A percentile compares a stretch with the other conserved stretches of the same genome.
phyloP scores from a whole-genome alignment of 2,113 vertebrate genomes.

The Orthonyx spaldingii region DNA sequence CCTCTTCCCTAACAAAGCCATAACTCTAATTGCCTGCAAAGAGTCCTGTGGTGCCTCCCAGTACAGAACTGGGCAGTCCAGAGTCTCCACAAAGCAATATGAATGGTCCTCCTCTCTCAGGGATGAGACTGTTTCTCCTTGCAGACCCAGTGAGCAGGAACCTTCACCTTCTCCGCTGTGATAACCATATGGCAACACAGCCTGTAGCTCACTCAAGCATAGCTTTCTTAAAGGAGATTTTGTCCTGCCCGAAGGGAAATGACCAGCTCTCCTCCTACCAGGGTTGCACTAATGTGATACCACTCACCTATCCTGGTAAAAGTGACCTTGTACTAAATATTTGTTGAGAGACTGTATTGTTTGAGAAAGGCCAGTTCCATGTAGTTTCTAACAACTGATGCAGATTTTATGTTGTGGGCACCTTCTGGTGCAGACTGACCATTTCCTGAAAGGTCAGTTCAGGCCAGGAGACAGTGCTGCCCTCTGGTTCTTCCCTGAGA shows the following conservation, averaged over 20 bases:
- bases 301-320: background rate
- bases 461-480: background rate
- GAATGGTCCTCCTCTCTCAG: background rate
- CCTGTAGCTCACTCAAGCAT: no score
- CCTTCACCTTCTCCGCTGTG: accelerated
- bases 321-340: background rate
- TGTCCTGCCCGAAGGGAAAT: background rate
- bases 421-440: background rate
- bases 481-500: background rate
- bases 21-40: accelerated
- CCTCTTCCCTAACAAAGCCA: background rate
- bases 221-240: background rate
- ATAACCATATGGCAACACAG: background rate
- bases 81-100: background rate
- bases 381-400: background rate
- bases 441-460: background rate
- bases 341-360: background rate
- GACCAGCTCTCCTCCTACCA: background rate
- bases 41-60: background rate
- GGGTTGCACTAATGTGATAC: background rate
- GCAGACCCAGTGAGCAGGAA: background rate
- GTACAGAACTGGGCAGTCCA: background rate
- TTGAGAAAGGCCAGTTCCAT: background rate
- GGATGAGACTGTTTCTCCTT: background rate
- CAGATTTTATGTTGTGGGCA: background rate